Percentiles rank a stretch among this genome's conserved stretches.
Evolutionary conservation across 2,888 invertebrate genomes (phyloP).

Genomic region (Bimastos eiseni): DNA sequence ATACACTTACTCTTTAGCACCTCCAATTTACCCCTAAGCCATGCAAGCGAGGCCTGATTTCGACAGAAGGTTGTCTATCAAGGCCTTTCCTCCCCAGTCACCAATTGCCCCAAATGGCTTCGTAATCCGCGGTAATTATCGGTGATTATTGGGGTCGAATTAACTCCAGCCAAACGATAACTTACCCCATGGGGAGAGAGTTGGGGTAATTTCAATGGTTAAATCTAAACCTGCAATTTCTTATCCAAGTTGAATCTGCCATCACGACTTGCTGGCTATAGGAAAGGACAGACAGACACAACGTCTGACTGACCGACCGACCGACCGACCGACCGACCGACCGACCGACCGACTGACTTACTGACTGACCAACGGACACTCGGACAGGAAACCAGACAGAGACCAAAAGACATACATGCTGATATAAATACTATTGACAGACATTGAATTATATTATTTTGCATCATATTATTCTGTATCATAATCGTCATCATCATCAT

Average conservation of each 20-base stretch:
- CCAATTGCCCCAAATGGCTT: not conserved
- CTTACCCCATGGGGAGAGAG: not conserved
- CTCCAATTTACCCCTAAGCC: not conserved
- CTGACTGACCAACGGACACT: no score
- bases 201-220: not conserved
- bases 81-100: not conserved
- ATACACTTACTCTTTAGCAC: not conserved
- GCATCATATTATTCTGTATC: no score
- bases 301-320: not conserved
- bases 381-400: not conserved
- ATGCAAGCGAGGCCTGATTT: not conserved
- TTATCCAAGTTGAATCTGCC: slow-evolving; percentile 5
- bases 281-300: no score
- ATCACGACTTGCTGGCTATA: not conserved
- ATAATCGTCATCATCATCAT: no score
- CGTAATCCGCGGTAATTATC: not conserved
- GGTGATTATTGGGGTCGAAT: not conserved
- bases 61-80: not conserved
- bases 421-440: no score
- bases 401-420: not conserved
- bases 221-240: not conserved
- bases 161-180: not conserved
- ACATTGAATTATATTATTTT: no score
- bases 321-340: not conserved
- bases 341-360: no score